Base-by-base conservation (phyloP, 1,140 invertebrate species). In the Eriosoma lanigerum region DNA sequence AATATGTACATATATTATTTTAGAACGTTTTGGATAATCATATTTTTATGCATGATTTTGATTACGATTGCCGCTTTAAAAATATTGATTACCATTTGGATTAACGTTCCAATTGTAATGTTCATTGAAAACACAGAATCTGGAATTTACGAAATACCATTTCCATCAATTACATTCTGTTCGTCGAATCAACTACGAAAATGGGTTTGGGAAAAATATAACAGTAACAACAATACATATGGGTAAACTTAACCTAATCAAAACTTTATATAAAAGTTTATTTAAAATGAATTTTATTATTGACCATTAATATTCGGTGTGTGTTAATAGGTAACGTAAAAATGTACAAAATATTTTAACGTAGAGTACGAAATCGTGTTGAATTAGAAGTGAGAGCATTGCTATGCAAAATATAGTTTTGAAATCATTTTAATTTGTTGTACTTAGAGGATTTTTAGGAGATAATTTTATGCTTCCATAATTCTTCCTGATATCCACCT, bases 71-170 rank as follows among this genome's bases (percentile, higher is more conserved):
- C 1, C 4, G 0, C 19, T 3, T 5, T 73, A 15, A 52, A 2
- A 19, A 6, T 1, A 13, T 32, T 73, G 15, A 54, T 54, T 5
- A 17, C n/a, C 19, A 0, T 73, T 73, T 54, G 70, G 48, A 29
- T 73, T n/a, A 17, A 73, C 13, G 52, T 15, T 24, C 70, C 70
- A n/a, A 52, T 48, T 19, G 26, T 73, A 5, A 73, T 73, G 12
- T 73, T 29, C 3, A 38, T 54, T 54, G 70, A 73, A 19, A 73
- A 73, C 5, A 73, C 70, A 19, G 70, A 73, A 73, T 54, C 70
- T n/a, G 8, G 48, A 10, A 73, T 73, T 52, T 24, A n/a, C 1
- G 70, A 54, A 32, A 73, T 73, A 54, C 70, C 70, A 12, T 73
- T 73, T 54, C 70, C 70, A 17, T 5, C 70, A 19, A 54, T 73